These are phyloP conservation scores for Pitta sordida DNA, from an alignment of 2,113 vertebrate species.

Conservation along the genomic window DNA sequence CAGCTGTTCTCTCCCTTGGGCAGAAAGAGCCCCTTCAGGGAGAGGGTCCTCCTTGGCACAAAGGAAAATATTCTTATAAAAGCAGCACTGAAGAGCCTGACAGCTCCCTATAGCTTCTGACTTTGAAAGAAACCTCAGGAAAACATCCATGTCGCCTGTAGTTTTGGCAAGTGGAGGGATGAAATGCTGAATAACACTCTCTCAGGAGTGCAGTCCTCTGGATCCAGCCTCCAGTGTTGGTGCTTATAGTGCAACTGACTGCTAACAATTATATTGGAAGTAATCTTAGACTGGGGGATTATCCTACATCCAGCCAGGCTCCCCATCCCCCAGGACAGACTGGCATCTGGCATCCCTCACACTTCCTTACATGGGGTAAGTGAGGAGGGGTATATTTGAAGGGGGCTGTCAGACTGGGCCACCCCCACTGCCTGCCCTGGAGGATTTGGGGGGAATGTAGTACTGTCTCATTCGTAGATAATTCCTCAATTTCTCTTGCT, in stretches of 20 bases:
- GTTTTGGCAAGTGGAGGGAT: neutral
- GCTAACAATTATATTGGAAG: conserved; percentile 27
- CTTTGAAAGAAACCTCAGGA: neutral
- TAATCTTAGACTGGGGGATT: conserved; percentile 52
- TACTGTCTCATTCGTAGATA: neutral
- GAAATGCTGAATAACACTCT: neutral
- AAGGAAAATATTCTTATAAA: neutral
- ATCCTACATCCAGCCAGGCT: conserved; percentile 8
- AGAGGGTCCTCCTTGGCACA: neutral
- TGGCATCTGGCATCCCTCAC: conserved; percentile 36
- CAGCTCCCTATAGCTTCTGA: neutral
- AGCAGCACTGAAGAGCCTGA: neutral
- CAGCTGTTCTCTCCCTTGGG: conserved; percentile 24
- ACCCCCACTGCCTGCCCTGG: neutral
- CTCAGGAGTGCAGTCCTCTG: neutral
- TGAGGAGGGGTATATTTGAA: neutral
- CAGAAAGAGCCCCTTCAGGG: neutral
- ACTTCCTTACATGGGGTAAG: neutral
- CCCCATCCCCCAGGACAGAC: conserved; percentile 7
- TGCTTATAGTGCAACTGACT: neutral
- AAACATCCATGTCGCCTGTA: neutral
- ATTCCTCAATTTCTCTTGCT: neutral
- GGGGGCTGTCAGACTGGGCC: neutral
- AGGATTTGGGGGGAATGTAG: neutral
- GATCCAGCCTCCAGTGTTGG: neutral